Percentiles rank a stretch among this genome's conserved stretches.
Evolutionary conservation across 2,888 invertebrate species (phyloP).

Genomic region (Sicus ferrugineus): DNA sequence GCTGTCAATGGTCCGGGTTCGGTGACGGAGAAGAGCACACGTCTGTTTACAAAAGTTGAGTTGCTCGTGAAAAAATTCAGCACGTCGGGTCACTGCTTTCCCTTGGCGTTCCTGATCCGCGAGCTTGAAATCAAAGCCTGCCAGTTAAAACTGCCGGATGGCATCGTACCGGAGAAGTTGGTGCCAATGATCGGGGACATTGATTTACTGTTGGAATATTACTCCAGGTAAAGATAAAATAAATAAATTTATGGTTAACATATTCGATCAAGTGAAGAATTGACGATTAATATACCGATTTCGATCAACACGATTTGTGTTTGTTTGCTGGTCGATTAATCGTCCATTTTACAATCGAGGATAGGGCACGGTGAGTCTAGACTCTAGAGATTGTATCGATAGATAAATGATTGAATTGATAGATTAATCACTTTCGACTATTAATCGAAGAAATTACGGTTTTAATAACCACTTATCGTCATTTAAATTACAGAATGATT

Average conservation of each 20-base stretch:
- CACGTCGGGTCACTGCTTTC: slow-evolving; percentile 86
- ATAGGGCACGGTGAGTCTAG: too few relatives aligned
- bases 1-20: slow-evolving; percentile 59
- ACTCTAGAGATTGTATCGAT: too few relatives aligned
- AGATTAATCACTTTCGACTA: too few relatives aligned
- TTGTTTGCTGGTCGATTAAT: too few relatives aligned
- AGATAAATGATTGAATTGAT: too few relatives aligned
- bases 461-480: too few relatives aligned
- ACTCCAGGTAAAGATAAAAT: slow-evolving; percentile 67
- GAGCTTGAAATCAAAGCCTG: slow-evolving; percentile 82
- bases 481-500: slow-evolving; percentile 75
- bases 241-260: background rate
- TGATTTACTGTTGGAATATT: slow-evolving; percentile 81
- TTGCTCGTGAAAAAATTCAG: slow-evolving; percentile 80
- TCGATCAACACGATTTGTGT: too few relatives aligned
- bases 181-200: slow-evolving; percentile 79
- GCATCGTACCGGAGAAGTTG: slow-evolving; percentile 80
- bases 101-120: slow-evolving; percentile 83
- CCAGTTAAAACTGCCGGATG: slow-evolving; percentile 74
- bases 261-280: too few relatives aligned
- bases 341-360: too few relatives aligned
- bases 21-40: slow-evolving; percentile 70
- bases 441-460: too few relatives aligned
- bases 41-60: slow-evolving; percentile 79
- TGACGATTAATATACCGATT: too few relatives aligned